Conservation (phyloP, 2,888 invertebrate species). For the Drosophila barbarae region DNA sequence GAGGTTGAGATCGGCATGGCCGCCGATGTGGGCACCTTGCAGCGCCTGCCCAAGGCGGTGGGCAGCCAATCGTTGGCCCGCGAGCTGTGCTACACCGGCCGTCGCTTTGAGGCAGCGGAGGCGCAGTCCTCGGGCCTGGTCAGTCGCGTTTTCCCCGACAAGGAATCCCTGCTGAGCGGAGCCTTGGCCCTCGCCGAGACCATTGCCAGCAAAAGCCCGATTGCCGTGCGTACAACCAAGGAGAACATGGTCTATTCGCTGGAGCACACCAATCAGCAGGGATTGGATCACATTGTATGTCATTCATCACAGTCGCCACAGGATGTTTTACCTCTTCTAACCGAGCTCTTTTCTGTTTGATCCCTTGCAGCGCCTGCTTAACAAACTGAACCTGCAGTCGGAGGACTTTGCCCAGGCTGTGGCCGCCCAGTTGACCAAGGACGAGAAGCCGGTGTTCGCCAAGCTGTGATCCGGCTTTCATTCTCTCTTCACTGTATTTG, state of each 20-base stretch:
- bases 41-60: slow-evolving; percentile 92
- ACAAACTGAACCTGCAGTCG: slow-evolving; percentile 93
- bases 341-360: background rate
- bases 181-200: slow-evolving; percentile 87
- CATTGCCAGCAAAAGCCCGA: slow-evolving; percentile 94
- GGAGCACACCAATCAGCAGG: slow-evolving; percentile 92
- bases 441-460: slow-evolving; percentile 86
- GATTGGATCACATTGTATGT: slow-evolving; percentile 94
- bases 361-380: slow-evolving; percentile 85
- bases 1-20: slow-evolving; percentile 93
- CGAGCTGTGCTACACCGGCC: slow-evolving; percentile 92
- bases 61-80: slow-evolving; percentile 92
- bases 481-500: slow-evolving; percentile 19
- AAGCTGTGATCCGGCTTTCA: slow-evolving; percentile 84
- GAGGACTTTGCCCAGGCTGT: slow-evolving; percentile 92
- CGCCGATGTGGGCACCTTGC: slow-evolving; percentile 96
- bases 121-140: slow-evolving; percentile 91
- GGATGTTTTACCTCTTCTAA: background rate
- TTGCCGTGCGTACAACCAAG: slow-evolving; percentile 96
- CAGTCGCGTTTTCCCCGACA: slow-evolving; percentile 80
- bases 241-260: slow-evolving; percentile 90
- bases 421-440: slow-evolving; percentile 86
- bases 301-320: background rate
- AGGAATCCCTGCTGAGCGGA: slow-evolving; percentile 83
- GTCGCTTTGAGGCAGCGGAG: slow-evolving; percentile 89